phyloP scores from a whole-genome alignment of 2,888 invertebrate genomes.

The Yponomeuta plumbellus region DNA sequence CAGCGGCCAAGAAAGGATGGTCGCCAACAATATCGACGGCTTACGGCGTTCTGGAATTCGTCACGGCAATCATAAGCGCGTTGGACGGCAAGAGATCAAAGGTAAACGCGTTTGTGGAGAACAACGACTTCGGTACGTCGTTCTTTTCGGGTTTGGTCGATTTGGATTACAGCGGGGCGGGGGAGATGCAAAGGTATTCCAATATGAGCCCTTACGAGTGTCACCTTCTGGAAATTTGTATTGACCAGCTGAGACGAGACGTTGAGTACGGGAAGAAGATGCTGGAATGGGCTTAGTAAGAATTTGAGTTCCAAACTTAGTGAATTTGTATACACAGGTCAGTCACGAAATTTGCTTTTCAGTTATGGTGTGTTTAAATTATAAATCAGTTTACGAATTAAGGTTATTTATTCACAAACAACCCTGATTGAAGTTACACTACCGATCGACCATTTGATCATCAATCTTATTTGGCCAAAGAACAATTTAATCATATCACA shows the following conservation, averaged over 20 bases:
- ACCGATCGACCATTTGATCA: slow-evolving; percentile 1
- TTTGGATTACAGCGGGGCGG: slow-evolving; percentile 39
- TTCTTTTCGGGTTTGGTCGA: slow-evolving; percentile 49
- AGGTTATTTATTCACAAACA: slow-evolving; percentile 52
- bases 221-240: slow-evolving; percentile 43
- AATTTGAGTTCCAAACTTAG: neutral
- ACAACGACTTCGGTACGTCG: slow-evolving; percentile 57
- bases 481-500: slow-evolving; percentile 65
- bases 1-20: slow-evolving; percentile 78
- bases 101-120: slow-evolving; percentile 50
- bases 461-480: slow-evolving; percentile 25
- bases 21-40: slow-evolving; percentile 79
- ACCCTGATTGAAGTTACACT: slow-evolving; percentile 29
- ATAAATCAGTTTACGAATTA: slow-evolving; percentile 18
- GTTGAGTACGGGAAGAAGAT: slow-evolving; percentile 43
- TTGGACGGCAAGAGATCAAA: slow-evolving; percentile 38
- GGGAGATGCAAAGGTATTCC: slow-evolving; percentile 45
- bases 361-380: neutral
- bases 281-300: slow-evolving; percentile 38
- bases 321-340: neutral
- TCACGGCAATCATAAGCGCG: slow-evolving; percentile 71
- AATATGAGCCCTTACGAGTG: slow-evolving; percentile 45
- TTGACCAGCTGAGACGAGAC: slow-evolving; percentile 46
- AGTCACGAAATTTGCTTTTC: neutral
- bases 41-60: slow-evolving; percentile 78